These are phyloP conservation scores for Montipora efflorescens DNA, from an alignment of 64 coral and sea anemone species.

Conservation along the genomic window DNA sequence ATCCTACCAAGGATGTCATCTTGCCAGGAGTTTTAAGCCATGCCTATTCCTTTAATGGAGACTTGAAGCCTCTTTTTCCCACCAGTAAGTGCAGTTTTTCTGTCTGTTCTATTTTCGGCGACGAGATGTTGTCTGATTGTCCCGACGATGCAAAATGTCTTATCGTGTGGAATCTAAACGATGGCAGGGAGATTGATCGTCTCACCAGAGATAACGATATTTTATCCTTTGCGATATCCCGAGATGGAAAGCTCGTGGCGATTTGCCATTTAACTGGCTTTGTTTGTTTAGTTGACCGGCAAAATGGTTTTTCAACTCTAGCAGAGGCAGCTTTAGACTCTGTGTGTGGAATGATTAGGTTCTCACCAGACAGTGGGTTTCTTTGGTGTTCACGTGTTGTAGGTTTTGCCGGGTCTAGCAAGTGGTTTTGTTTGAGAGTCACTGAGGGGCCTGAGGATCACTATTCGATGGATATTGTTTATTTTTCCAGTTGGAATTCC, in stretches of 20 bases:
- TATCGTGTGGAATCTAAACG: not conserved
- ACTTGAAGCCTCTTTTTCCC: not conserved
- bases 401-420: too few species aligned
- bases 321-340: not conserved
- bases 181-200: not conserved
- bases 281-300: not conserved
- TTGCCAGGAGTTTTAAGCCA: slow-evolving; percentile 13
- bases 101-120: not conserved
- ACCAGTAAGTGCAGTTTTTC: not conserved
- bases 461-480: too few species aligned
- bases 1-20: slow-evolving; percentile 8
- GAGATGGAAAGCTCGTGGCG: not conserved
- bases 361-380: not conserved
- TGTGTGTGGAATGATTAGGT: not conserved
- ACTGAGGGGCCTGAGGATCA: too few species aligned
- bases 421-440: too few species aligned
- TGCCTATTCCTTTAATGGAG: not conserved
- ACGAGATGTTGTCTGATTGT: not conserved
- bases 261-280: not conserved
- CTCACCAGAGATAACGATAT: not conserved
- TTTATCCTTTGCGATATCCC: not conserved
- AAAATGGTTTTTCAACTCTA: not conserved
- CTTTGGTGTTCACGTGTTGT: not conserved
- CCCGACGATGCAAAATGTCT: not conserved
- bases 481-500: too few species aligned